Evolutionary conservation across 2,113 vertebrate species (phyloP).

Genomic region (Rhizomys pruinosus): DNA sequence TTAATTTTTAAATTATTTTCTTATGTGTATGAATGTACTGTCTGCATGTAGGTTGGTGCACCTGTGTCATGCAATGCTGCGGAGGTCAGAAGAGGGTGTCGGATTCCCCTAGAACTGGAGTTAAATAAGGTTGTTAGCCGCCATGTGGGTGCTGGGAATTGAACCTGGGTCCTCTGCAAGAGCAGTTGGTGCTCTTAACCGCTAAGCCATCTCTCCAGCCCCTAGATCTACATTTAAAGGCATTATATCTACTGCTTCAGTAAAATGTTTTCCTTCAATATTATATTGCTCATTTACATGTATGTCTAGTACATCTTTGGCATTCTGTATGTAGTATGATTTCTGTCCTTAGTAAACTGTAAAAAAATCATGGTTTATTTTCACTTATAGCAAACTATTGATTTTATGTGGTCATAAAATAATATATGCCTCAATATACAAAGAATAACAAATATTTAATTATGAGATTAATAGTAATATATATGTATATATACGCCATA

Average conservation of each 20-base stretch:
- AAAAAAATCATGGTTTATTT: conserved; percentile 32
- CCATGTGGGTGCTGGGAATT: no score
- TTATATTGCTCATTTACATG: not conserved
- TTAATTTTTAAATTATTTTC: no score
- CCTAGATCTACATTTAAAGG: not conserved
- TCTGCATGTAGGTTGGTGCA: no score
- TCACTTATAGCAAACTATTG: not conserved
- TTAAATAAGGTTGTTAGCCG: no score
- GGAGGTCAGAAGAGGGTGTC: no score
- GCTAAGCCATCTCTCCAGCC: no score
- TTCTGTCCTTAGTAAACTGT: not conserved
- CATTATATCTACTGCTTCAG: not conserved
- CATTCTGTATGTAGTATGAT: conserved; percentile 9
- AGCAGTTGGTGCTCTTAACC: no score
- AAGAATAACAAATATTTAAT: conserved; percentile 16
- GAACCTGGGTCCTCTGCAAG: no score
- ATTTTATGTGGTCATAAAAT: not conserved
- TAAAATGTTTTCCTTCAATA: no score
- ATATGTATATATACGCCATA: not conserved
- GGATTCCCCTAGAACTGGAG: no score
- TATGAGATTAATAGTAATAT: not conserved
- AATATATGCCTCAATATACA: not conserved
- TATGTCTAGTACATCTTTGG: not conserved
- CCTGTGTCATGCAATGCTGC: no score
- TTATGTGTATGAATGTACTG: no score